These are phyloP conservation scores for Callaeas wilsoni DNA, from an alignment of 2,113 vertebrate species.

Conservation along the genomic window DNA sequence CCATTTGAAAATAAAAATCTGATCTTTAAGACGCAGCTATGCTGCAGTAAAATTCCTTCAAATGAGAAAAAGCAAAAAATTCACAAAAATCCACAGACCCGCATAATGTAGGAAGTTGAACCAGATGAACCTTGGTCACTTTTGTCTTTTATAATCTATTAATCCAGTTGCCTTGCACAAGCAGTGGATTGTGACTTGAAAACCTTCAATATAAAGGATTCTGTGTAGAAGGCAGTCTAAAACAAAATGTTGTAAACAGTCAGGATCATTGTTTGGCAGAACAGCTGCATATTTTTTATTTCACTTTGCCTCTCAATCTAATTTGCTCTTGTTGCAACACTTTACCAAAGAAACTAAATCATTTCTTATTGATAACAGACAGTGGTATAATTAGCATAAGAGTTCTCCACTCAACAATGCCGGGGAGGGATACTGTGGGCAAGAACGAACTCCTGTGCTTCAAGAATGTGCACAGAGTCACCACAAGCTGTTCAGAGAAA, in stretches of 20 bases:
- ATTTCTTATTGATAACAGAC: slow-evolving; percentile 50
- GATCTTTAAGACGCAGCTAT: neutral
- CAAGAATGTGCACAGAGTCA: neutral
- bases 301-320: slow-evolving; percentile 36
- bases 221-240: slow-evolving; percentile 35
- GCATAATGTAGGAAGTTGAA: neutral
- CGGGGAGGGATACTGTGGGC: neutral
- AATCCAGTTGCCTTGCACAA: slow-evolving; percentile 42
- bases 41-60: neutral
- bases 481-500: neutral
- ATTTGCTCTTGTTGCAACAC: slow-evolving; percentile 42
- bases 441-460: slow-evolving; percentile 39
- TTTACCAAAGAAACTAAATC: slow-evolving; percentile 54
- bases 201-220: slow-evolving; percentile 43
- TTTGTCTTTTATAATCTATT: slow-evolving; percentile 33
- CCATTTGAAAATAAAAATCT: neutral
- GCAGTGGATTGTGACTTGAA: slow-evolving; percentile 29
- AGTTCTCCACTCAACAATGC: slow-evolving; percentile 28
- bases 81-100: neutral
- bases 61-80: neutral
- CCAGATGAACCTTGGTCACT: slow-evolving; percentile 9
- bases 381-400: slow-evolving; percentile 34
- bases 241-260: slow-evolving; percentile 24
- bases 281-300: slow-evolving; percentile 54
- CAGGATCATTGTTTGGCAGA: slow-evolving; percentile 35